Percentiles rank a stretch among this genome's conserved stretches.
Evolutionary conservation across 2,888 invertebrate genomes (phyloP).

Genomic region (Drosophila flavopinicola): DNA sequence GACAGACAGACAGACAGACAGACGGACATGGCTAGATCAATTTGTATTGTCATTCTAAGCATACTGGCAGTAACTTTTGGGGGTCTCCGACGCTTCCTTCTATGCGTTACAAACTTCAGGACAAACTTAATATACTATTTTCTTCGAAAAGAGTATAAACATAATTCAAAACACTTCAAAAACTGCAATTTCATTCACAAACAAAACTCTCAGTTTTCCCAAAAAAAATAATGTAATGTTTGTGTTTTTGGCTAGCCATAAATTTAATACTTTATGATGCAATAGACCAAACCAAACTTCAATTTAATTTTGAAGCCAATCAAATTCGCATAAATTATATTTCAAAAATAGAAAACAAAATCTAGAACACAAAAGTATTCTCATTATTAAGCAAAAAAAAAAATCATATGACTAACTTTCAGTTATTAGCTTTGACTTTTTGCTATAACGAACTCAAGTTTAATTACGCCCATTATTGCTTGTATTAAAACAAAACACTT

Average conservation of each 20-base stretch:
- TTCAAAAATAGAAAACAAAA: not conserved
- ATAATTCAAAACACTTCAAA: not conserved
- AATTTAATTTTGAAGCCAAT: not conserved
- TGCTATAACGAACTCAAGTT: conserved; percentile 8
- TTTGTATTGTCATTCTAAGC: too few relatives aligned
- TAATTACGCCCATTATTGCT: conserved; percentile 14
- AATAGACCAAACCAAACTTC: conserved; percentile 1
- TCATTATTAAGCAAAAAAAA: not conserved
- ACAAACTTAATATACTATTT: too few relatives aligned
- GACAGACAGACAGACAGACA: too few relatives aligned
- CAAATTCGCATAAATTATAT: not conserved
- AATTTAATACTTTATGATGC: conserved; percentile 2
- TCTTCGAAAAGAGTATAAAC: too few relatives aligned
- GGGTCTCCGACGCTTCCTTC: too few relatives aligned
- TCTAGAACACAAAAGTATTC: not conserved
- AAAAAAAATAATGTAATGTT: not conserved
- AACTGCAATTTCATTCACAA: not conserved
- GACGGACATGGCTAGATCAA: too few relatives aligned
- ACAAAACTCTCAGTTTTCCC: not conserved
- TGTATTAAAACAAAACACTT: conserved; percentile 13
- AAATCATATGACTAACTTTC: not conserved
- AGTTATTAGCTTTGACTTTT: conserved; percentile 4
- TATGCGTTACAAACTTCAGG: too few relatives aligned
- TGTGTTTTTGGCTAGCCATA: not conserved
- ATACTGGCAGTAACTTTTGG: too few relatives aligned